Percentiles rank a stretch among this genome's conserved stretches.
Evolutionary conservation across 2,797 vertebrate genomes (phyloP).

Genomic region (Brachymystax lenok): DNA sequence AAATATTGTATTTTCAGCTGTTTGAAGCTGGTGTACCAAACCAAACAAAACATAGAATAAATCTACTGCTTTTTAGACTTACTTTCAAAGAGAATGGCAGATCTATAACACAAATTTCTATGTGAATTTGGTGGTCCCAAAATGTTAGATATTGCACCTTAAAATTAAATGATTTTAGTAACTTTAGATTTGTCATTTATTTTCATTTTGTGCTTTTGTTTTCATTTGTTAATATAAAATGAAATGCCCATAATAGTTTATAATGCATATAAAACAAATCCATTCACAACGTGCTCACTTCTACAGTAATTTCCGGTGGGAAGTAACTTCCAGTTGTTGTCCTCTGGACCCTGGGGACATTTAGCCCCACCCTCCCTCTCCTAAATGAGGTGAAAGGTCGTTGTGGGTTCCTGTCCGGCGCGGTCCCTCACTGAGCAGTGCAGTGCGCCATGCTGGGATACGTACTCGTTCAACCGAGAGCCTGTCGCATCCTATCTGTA

Average conservation of each 20-base stretch:
- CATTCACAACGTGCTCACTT: neutral
- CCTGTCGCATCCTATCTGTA: conserved; percentile 91
- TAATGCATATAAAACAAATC: neutral
- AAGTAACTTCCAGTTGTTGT: too few species aligned
- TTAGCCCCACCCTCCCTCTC: conserved; percentile 21
- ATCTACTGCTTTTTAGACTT: too few species aligned
- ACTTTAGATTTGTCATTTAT: neutral
- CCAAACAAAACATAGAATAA: too few species aligned
- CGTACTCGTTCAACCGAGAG: conserved; percentile 82
- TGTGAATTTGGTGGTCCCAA: too few species aligned
- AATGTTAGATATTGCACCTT: too few species aligned
- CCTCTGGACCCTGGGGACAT: neutral
- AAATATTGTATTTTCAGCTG: too few species aligned
- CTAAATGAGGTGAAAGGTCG: conserved; percentile 68
- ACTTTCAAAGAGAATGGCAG: too few species aligned
- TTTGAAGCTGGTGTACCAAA: too few species aligned
- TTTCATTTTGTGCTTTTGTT: neutral
- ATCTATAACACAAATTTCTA: too few species aligned
- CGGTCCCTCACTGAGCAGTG: conserved; percentile 66
- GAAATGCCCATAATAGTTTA: neutral
- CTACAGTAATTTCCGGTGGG: neutral
- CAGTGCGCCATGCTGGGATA: conserved; percentile 76
- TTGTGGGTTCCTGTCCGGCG: conserved; percentile 56
- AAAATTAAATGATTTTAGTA: neutral
- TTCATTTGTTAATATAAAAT: neutral